These are phyloP conservation scores for Hirtodrosophila trivittata DNA, from an alignment of 2,888 invertebrate species.

Conservation along the genomic window DNA sequence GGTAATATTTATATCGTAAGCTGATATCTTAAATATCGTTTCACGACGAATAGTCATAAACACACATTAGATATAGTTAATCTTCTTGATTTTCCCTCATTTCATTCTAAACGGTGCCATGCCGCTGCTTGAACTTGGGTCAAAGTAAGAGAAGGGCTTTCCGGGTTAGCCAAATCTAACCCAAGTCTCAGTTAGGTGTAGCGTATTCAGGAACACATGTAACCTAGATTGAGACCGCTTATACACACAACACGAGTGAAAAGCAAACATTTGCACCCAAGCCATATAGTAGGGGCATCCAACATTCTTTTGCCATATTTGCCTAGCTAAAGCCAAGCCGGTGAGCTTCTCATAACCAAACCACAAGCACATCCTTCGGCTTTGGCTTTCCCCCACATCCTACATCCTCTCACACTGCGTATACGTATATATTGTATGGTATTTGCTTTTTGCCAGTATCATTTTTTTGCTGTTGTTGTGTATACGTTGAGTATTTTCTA, in stretches of 20 bases:
- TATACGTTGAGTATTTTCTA: constrained; percentile 30
- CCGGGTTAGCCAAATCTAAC: too few relatives aligned
- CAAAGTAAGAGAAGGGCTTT: too few relatives aligned
- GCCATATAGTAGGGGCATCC: not conserved
- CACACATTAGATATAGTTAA: too few relatives aligned
- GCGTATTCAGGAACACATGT: not conserved
- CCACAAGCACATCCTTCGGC: constrained; percentile 8
- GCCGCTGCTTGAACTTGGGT: too few relatives aligned
- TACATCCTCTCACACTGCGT: not conserved
- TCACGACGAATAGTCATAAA: too few relatives aligned
- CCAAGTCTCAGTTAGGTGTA: too few relatives aligned
- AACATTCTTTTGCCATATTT: constrained; percentile 15
- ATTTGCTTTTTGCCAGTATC: constrained; percentile 12
- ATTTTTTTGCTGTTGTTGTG: constrained; percentile 1
- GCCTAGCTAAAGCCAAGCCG: constrained; percentile 8
- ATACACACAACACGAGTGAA: not conserved
- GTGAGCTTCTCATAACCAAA: constrained; percentile 10
- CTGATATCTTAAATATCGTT: too few relatives aligned
- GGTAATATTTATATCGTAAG: too few relatives aligned
- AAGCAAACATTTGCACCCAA: not conserved
- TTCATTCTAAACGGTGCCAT: too few relatives aligned
- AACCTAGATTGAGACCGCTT: not conserved
- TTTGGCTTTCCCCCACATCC: constrained; percentile 3
- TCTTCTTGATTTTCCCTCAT: too few relatives aligned
- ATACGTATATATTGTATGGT: constrained; percentile 17